Conservation (phyloP, 2,888 invertebrate species). For the Cataglyphis altisquamis region DNA sequence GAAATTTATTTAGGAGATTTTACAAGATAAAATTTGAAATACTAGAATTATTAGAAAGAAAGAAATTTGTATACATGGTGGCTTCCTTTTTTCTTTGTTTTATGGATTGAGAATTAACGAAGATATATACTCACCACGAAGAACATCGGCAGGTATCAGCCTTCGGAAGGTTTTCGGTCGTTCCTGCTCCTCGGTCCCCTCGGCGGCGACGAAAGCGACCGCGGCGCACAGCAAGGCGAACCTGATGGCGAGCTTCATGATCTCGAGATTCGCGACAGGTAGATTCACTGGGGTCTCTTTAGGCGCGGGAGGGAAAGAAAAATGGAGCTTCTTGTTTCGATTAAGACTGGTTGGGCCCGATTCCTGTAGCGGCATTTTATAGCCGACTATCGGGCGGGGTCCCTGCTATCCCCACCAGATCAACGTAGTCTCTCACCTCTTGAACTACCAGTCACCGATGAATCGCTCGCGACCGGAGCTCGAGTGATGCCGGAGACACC, state of each 20-base stretch:
- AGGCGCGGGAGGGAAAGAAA: slow-evolving; percentile 23
- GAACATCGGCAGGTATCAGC: slow-evolving; percentile 95
- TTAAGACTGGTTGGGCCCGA: slow-evolving; percentile 85
- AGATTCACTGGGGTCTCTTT: not conserved
- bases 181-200: slow-evolving; percentile 86
- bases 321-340: slow-evolving; percentile 77
- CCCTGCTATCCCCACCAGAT: slow-evolving; percentile 72
- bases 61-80: not conserved
- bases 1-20: not conserved
- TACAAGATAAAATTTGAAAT: not conserved
- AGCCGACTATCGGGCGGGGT: slow-evolving; percentile 82
- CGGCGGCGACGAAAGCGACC: slow-evolving; percentile 86
- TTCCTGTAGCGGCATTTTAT: slow-evolving; percentile 83
- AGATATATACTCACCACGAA: slow-evolving; percentile 92
- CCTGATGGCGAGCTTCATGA: slow-evolving; percentile 86
- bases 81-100: not conserved
- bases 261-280: slow-evolving; percentile 39
- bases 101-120: not conserved
- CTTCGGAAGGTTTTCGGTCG: slow-evolving; percentile 92
- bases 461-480: slow-evolving; percentile 66
- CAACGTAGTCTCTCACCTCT: slow-evolving; percentile 75
- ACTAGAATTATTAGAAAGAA: not conserved
- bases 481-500: slow-evolving; percentile 18
- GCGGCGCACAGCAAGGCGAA: slow-evolving; percentile 88
- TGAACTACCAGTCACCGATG: slow-evolving; percentile 77